Conservation (phyloP, 2,797 vertebrate genomes). For the Ceryle rudis region DNA sequence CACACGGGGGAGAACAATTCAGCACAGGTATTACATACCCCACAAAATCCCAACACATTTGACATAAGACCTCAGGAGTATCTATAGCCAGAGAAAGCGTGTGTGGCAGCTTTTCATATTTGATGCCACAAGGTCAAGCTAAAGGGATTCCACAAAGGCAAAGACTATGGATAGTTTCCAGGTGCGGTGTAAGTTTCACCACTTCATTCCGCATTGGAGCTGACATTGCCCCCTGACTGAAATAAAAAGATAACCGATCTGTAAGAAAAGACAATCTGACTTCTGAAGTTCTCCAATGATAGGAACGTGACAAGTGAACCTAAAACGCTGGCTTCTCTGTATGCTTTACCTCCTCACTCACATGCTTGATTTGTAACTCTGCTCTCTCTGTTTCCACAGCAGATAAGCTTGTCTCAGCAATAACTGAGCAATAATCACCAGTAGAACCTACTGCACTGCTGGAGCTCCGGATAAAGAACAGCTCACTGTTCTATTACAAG, state of each 20-base stretch:
- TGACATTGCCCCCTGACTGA: background rate
- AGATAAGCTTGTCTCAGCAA: background rate
- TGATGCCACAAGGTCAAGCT: conserved; percentile 2
- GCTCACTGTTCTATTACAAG: background rate
- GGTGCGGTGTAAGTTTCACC: background rate
- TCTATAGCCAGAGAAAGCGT: background rate
- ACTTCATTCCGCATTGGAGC: background rate
- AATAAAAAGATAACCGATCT: background rate
- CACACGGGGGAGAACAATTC: background rate
- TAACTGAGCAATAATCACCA: background rate
- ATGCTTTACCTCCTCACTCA: background rate
- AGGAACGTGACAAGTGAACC: background rate
- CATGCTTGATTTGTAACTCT: background rate
- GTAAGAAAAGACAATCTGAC: background rate
- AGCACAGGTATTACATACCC: background rate
- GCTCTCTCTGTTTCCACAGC: background rate
- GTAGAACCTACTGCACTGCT: background rate
- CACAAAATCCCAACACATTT: background rate
- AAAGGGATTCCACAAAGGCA: background rate
- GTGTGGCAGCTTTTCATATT: background rate
- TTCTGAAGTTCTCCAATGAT: background rate
- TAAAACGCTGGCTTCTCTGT: background rate
- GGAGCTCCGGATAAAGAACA: background rate
- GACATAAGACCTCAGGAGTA: background rate
- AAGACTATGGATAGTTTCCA: background rate